Evolutionary conservation across 37 sponge, comb jelly and placozoan genomes (phyloP).

Genomic region (Diacarnus erythraeanus): DNA sequence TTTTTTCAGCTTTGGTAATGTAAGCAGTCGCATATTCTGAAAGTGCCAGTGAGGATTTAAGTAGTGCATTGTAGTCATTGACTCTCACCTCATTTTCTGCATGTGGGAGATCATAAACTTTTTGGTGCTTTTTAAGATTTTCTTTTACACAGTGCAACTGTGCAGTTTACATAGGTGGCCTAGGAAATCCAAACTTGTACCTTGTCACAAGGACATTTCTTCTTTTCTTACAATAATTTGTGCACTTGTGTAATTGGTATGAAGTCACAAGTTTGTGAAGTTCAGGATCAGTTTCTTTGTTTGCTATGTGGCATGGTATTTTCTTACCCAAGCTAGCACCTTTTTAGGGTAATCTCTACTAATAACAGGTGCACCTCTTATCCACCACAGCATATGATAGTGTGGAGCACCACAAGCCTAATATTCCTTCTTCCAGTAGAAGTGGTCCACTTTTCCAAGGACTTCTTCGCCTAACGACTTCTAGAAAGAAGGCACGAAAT

Average conservation of each 20-base stretch:
- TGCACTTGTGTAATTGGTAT: background rate
- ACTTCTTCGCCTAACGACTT: background rate
- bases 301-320: too few species aligned
- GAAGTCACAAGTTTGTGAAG: background rate
- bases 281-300: background rate
- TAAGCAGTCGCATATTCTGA: background rate
- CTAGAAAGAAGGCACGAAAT: background rate
- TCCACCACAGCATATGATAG: background rate
- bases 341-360: background rate
- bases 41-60: background rate
- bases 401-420: background rate
- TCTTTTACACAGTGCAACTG: background rate
- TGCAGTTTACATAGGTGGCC: background rate
- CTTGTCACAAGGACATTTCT: too few species aligned
- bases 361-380: too few species aligned
- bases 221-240: background rate
- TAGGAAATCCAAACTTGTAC: too few species aligned
- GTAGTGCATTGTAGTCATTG: background rate
- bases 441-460: background rate
- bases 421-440: background rate
- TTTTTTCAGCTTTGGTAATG: background rate
- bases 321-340: background rate
- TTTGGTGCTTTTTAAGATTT: background rate
- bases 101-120: background rate
- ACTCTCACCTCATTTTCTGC: background rate